A percentile compares a stretch with the other conserved stretches of the same genome.
Conservation (phyloP, 2,888 invertebrate species). For the Anoplius nigerrimus region DNA sequence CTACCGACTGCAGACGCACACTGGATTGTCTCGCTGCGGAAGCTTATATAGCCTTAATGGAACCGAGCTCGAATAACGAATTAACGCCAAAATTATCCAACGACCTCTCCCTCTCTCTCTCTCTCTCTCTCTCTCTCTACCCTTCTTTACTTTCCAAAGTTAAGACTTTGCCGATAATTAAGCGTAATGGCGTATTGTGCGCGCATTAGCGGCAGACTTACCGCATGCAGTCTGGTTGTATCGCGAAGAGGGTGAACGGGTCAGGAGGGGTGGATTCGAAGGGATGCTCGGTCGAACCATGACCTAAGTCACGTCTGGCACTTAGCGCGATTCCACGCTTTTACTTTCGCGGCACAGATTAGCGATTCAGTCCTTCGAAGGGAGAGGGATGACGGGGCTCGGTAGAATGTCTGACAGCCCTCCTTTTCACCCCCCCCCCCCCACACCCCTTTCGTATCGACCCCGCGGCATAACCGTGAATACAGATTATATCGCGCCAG, state of each 20-base stretch:
- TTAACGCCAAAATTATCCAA: constrained; percentile 45
- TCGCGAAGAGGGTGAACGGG: background rate
- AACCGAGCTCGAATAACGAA: constrained; percentile 40
- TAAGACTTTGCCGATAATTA: constrained; percentile 15
- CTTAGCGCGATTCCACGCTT: constrained; percentile 32
- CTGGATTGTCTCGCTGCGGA: constrained; percentile 43
- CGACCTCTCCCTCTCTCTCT: constrained; percentile 10
- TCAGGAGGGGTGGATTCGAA: constrained; percentile 13
- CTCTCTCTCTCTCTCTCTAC: background rate
- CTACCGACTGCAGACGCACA: constrained; percentile 29
- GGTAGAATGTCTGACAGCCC: too few species aligned
- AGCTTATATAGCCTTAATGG: constrained; percentile 46
- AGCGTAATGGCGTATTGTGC: too few species aligned
- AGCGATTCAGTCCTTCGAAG: constrained; percentile 27
- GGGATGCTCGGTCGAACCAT: constrained; percentile 16
- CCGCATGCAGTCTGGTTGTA: too few species aligned
- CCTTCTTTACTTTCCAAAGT: constrained; percentile 4
- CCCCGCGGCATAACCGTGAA: constrained; percentile 36
- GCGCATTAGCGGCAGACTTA: too few species aligned
- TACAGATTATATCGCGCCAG: constrained; percentile 38
- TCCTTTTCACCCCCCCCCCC: constrained; percentile 5
- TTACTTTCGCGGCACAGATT: constrained; percentile 37
- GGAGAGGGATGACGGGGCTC: too few species aligned
- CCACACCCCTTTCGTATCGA: constrained; percentile 34
- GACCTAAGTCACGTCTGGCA: constrained; percentile 28